A percentile compares a stretch with the other conserved stretches of the same genome.
Conservation (phyloP, 2,797 vertebrate genomes). For the Mormyrops attenuatus region DNA sequence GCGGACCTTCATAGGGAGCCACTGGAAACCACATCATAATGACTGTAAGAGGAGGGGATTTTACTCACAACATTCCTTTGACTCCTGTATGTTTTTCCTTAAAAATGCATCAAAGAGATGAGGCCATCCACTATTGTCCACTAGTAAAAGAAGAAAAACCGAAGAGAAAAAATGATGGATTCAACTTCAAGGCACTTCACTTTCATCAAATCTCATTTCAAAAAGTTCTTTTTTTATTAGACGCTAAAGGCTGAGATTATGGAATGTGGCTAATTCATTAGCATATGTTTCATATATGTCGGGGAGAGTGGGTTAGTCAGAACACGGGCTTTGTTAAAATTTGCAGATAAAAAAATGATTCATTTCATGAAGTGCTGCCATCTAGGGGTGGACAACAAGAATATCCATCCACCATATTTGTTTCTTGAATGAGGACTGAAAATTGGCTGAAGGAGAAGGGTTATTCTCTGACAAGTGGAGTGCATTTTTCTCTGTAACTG, state of each 20-base stretch:
- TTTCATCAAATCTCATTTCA: not conserved
- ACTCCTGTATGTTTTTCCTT: slow-evolving; percentile 42
- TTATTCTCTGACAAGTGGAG: not conserved
- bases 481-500: not conserved
- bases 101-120: slow-evolving; percentile 48
- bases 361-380: not conserved
- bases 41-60: not conserved
- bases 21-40: not conserved
- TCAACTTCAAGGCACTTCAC: not conserved
- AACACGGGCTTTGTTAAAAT: not conserved
- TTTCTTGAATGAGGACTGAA: not conserved
- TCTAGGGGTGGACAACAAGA: not conserved
- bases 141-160: slow-evolving; percentile 28
- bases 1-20: not conserved
- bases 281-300: not conserved
- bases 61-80: slow-evolving; percentile 45
- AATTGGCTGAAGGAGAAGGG: not conserved
- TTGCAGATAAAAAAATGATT: not conserved
- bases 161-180: not conserved
- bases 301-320: not conserved
- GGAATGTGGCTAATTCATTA: not conserved
- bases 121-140: slow-evolving; percentile 56
- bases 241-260: not conserved
- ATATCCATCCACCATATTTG: not conserved
- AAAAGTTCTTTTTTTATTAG: not conserved